phyloP scores from a whole-genome alignment of 2,113 vertebrate genomes.

The Rutilus rutilus region DNA sequence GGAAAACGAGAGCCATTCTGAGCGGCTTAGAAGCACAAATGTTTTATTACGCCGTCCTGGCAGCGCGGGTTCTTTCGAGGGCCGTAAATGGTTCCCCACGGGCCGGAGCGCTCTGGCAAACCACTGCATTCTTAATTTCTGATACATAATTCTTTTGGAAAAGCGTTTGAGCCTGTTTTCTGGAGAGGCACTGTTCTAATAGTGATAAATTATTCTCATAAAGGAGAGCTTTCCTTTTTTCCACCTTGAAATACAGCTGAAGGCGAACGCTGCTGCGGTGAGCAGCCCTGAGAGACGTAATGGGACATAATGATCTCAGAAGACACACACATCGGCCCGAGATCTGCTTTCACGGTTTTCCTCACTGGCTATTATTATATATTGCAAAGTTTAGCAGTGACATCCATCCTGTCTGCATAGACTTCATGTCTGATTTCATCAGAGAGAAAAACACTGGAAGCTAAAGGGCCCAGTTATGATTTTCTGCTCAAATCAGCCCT shows the following conservation, averaged over 20 bases:
- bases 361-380: neutral
- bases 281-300: conserved; percentile 70
- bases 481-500: neutral
- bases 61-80: conserved; percentile 83
- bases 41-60: conserved; percentile 83
- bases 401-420: neutral
- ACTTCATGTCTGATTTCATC: conserved; percentile 20
- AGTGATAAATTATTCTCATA: conserved; percentile 99
- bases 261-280: conserved; percentile 65
- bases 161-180: conserved; percentile 83
- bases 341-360: neutral
- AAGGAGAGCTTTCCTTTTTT: conserved; percentile 79
- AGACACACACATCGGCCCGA: neutral
- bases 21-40: conserved; percentile 89
- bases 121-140: conserved; percentile 94
- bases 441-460: neutral
- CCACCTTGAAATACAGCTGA: conserved; percentile 68
- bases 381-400: neutral
- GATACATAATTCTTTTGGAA: conserved; percentile 91
- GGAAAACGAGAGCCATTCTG: conserved; percentile 88
- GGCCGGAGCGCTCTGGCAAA: conserved; percentile 79
- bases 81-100: conserved; percentile 87
- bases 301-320: conserved; percentile 61
- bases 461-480: neutral
- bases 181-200: conserved; percentile 88